Evolutionary conservation across 2,888 invertebrate species (phyloP).

Genomic region (Labia minor): DNA sequence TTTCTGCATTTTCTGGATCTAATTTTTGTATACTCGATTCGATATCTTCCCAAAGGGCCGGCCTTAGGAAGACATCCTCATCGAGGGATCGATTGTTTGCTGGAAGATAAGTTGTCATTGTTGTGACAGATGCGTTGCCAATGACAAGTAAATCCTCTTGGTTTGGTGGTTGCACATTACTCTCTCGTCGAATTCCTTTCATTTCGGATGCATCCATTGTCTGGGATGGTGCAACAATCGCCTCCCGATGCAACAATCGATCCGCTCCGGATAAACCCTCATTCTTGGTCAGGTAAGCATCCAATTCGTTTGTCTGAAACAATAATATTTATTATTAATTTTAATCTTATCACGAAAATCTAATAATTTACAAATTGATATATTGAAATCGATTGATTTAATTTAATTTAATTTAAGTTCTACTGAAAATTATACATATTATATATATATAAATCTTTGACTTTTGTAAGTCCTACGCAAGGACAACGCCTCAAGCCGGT

Average conservation of each 20-base stretch:
- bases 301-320: conserved; percentile 63
- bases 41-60: conserved; percentile 81
- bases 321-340: conserved; percentile 22
- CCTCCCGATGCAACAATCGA: conserved; percentile 26
- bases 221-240: conserved; percentile 21
- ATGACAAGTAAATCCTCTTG: background rate
- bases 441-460: too few relatives aligned
- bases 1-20: conserved; percentile 80
- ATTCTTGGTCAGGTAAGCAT: conserved; percentile 67
- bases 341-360: background rate
- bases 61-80: conserved; percentile 78
- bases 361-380: background rate
- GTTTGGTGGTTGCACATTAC: background rate
- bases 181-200: background rate
- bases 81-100: conserved; percentile 40
- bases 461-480: too few relatives aligned
- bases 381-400: background rate
- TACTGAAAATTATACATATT: too few relatives aligned
- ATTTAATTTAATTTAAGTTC: too few relatives aligned
- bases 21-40: conserved; percentile 81
- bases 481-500: too few relatives aligned
- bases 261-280: conserved; percentile 37
- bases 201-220: conserved; percentile 16
- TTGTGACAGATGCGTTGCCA: background rate
- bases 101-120: conserved; percentile 29